Base-by-base conservation (phyloP, 2,113 vertebrate species). In the Cyprinodon variegatus region DNA sequence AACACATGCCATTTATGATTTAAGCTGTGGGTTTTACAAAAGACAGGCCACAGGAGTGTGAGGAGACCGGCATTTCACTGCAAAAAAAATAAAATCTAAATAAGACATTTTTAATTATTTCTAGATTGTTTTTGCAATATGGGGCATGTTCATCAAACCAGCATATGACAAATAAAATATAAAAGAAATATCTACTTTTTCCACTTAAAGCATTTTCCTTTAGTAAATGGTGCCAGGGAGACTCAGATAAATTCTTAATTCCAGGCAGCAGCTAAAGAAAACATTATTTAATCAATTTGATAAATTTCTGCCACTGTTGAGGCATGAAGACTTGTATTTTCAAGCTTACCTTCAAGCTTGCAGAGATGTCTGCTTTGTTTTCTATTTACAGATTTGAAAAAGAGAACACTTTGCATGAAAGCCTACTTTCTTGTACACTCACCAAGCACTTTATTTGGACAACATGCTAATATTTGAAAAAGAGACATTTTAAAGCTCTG, bases 401-500 rank as follows among this genome's bases (percentile, higher is more conserved):
- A 39, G 4, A 36, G 57, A 76, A 66, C 61, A 36, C 67, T 4
- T 68, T 84, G 91, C 89, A 93, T 88, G 88, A 10, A 78, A 59
- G 45, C 67, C 43, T 37, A 68, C 37, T 81, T 37, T 61, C 39
- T 63, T 63, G 39, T 45, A 63, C 59, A 37, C 68, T 65, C 67
- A 77, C 48, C 61, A 22, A 70, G 67, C 67, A 70, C 61, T 70
- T 77, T 63, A 70, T 70, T 63, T 63, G 38, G n/a, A 63, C 60
- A 29, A n/a, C 37, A 37, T 13, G 8, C 15, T 29, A 3, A 43
- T 11, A 53, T 2, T 57, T 1, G 22, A 15, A n/a, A 57, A 14
- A n/a, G 66, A 61, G 20, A 4, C 4, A 38, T 41, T n/a, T 43
- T 10, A 14, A 64, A 6, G 41, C 81, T 90, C 91, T 92, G 90